Evolutionary conservation across 2,113 vertebrate genomes (phyloP), one percentile per base, ranked within the genome.

Genomic region (Boleophthalmus pectinirostris): DNA sequence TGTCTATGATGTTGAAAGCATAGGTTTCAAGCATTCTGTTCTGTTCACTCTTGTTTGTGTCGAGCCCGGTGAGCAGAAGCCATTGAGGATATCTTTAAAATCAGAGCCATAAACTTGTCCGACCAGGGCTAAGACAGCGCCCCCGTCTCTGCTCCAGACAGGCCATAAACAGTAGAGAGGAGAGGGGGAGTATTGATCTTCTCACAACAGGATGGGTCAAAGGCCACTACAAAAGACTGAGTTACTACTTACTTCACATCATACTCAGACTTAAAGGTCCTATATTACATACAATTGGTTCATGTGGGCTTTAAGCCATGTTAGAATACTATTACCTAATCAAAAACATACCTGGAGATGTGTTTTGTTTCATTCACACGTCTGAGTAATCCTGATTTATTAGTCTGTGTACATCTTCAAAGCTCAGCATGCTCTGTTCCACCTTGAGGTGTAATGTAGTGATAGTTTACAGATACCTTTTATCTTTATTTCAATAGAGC

Each of bases 201-300:
- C 47, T 47, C 20, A 54, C 6, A 21, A 49, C 65, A 46, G 12
- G 68, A 72, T 76, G 51, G 61, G 72, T 68, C 66, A 83, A 81
- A 81, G 10, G 73, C 0, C 45, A 47, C 20, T 58, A 3, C 18
- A 68, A 16, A 70, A 47, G 77, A n/a, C n/a, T n/a, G n/a, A 70
- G 20, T n/a, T 10, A 54, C 1, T 54, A n/a, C 51, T n/a, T 53
- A 20, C 38, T 43, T 43, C 38, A n/a, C 16, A 53, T 53, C 7
- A 1, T 20, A n/a, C 5, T n/a, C 8, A 10, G 38, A 43, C 38
- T 43, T 43, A 43, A 43, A 10, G 9, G 38, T 43, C 8, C 38
- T 29, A 29, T 29, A 2, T 4, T 29, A 29, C 29, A 29, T 4
- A 29, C 2, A 2, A 29, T 29, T 29, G 29, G 4, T 29, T 29